Evolutionary conservation across 2,888 invertebrate genomes (phyloP), one percentile per base, ranked within the genome.

Genomic region (Dicycla oo): DNA sequence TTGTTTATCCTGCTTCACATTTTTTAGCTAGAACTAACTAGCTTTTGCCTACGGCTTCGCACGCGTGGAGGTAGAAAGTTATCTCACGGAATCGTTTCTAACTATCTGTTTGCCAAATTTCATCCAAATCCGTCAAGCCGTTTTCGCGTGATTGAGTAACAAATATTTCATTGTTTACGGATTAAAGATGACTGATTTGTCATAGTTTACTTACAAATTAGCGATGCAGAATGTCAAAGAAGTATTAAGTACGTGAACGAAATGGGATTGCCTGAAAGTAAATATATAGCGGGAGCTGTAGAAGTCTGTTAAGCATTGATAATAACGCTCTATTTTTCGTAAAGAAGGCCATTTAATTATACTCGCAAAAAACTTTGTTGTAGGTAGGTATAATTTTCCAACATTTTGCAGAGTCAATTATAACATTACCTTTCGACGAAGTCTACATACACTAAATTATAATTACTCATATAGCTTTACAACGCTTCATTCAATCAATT

Each of bases 401-500:
- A 45, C 15, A 66, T 58, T 38, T 65, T 15, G 4, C 18, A 7
- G 2, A 45, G n/a, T 6, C 43, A 65, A 57, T 64, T 58, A 66
- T 8, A 45, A 38, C 43, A 66, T 13, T 7, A 38, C 7, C 51
- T 18, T 62, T 23, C 13, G 11, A 26, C 20, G 11, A 56, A 30
- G 10, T 30, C 62, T 7, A 30, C 18, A 63, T 30, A 53, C 30
- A 30, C 26, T 49, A 47, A 67, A 62, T 34, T 34, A 34, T 77
- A 54, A 67, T 77, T 66, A 38, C 30, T 73, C 63, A 67, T 66
- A 77, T 51, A 18, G 26, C 53, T 56, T 73, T 62, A 77, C 60
- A 71, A 43, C 75, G 70, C 34, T 71, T 72, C 62, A 20, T 30
- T 49, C 13, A 70, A 75, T 63, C 62, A 70, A 75, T 72, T 43